phyloP scores from a whole-genome alignment of 1,140 invertebrate genomes.

The Meloidogyne exigua region DNA sequence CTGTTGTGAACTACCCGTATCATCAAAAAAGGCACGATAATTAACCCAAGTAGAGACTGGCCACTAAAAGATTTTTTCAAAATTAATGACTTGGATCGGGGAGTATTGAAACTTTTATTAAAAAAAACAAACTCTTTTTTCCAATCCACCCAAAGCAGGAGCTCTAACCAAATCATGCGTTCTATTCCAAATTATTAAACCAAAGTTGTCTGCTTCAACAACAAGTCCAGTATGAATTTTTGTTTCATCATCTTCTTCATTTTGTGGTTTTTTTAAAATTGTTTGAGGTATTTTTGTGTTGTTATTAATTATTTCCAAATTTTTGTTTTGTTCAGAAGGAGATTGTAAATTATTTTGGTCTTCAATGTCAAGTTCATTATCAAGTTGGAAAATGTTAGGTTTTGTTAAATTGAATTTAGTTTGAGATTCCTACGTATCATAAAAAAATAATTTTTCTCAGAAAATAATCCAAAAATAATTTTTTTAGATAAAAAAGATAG shows the following conservation, averaged over 20 bases:
- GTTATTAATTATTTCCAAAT: neutral
- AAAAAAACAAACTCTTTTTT: neutral
- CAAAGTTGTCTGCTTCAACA: constrained; percentile 15
- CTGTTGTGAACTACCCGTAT: neutral
- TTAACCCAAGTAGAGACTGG: constrained; percentile 15
- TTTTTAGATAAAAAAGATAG: no score
- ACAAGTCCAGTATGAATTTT: constrained; percentile 11
- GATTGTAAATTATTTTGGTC: neutral
- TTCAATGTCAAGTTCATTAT: neutral
- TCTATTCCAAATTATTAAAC: neutral
- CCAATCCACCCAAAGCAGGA: neutral
- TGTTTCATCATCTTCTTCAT: neutral
- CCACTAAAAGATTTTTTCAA: constrained; percentile 9
- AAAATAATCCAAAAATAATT: no score
- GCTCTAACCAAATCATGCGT: constrained; percentile 21
- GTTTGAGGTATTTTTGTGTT: neutral
- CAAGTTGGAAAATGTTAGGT: neutral
- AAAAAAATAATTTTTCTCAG: no score
- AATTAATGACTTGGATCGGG: no score
- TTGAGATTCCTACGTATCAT: neutral
- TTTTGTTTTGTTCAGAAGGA: neutral
- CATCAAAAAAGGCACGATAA: constrained; percentile 17
- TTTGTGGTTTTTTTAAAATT: neutral
- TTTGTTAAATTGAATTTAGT: neutral
- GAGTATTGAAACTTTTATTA: no score